A percentile compares a stretch with the other conserved stretches of the same genome.
These are phyloP conservation scores for Tetheella fluctuosa DNA, from an alignment of 2,888 invertebrate species.

Conservation along the genomic window DNA sequence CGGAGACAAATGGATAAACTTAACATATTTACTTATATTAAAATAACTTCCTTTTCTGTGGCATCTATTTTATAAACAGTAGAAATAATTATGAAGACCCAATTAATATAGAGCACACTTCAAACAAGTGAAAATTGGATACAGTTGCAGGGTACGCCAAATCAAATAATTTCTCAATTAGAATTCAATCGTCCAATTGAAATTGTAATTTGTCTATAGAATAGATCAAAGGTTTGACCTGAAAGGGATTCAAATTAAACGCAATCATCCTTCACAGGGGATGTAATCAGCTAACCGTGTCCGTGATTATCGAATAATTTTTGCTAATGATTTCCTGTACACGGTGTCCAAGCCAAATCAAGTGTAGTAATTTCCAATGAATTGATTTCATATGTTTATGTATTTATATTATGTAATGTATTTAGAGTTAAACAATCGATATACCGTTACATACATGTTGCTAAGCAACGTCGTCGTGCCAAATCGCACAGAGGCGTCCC, in stretches of 20 bases:
- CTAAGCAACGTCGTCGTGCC: too few species aligned
- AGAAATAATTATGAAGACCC: not conserved
- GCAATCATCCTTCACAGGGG: slow-evolving; percentile 5
- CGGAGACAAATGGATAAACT: too few species aligned
- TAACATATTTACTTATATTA: too few species aligned
- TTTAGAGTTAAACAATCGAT: too few species aligned
- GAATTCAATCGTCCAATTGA: slow-evolving; percentile 5
- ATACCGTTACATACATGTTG: too few species aligned
- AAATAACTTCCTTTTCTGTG: not conserved
- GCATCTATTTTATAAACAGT: not conserved
- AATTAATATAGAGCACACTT: not conserved
- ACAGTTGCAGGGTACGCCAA: not conserved
- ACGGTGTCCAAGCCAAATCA: not conserved
- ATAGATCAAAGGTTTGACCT: slow-evolving; percentile 1
- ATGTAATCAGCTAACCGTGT: slow-evolving; percentile 1
- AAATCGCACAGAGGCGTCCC: too few species aligned
- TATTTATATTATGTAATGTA: too few species aligned
- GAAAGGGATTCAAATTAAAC: slow-evolving; percentile 3
- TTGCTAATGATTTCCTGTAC: not conserved
- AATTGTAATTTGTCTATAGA: slow-evolving; percentile 1
- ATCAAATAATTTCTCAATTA: not conserved
- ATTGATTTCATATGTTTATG: not conserved
- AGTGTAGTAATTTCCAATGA: not conserved
- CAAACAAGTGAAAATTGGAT: not conserved
- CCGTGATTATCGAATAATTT: not conserved